Evolutionary conservation across 2,113 vertebrate genomes (phyloP).

Genomic region (Spheniscus mendiculus): DNA sequence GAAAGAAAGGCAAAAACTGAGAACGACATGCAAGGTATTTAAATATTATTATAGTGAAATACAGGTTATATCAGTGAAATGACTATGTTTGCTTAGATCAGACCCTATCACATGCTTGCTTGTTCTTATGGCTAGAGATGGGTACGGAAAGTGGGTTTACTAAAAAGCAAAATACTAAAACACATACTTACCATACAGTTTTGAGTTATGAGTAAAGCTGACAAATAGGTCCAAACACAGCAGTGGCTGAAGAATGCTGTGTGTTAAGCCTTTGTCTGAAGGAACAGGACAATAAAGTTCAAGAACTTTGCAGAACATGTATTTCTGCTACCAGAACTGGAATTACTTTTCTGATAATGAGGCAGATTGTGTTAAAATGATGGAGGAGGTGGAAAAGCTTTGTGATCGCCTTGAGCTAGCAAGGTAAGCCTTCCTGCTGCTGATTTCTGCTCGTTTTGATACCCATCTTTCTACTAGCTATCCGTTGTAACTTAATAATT

Average conservation of each 20-base stretch:
- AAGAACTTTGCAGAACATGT: conserved; percentile 57
- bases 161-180: background rate
- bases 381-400: conserved; percentile 98
- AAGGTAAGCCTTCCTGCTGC: conserved; percentile 76
- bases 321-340: conserved; percentile 87
- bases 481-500: conserved; percentile 56
- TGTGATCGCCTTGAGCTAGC: conserved; percentile 93
- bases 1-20: conserved; percentile 96
- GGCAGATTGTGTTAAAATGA: conserved; percentile 93
- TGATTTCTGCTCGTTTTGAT: conserved; percentile 4
- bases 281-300: conserved; percentile 38
- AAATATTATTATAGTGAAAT: background rate
- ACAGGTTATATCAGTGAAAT: background rate
- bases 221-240: background rate
- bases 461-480: conserved; percentile 23
- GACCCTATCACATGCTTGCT: rapidly evolving
- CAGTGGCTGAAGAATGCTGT: background rate
- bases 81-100: background rate
- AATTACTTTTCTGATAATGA: conserved; percentile 95
- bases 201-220: background rate
- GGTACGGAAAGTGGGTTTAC: background rate
- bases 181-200: background rate
- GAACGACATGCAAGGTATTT: conserved; percentile 93
- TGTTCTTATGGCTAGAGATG: background rate
- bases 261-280: background rate